Percentiles rank a stretch among this genome's conserved stretches.
phyloP scores from a whole-genome alignment of 2,888 invertebrate species.

The Meiosimyza platycephala region DNA sequence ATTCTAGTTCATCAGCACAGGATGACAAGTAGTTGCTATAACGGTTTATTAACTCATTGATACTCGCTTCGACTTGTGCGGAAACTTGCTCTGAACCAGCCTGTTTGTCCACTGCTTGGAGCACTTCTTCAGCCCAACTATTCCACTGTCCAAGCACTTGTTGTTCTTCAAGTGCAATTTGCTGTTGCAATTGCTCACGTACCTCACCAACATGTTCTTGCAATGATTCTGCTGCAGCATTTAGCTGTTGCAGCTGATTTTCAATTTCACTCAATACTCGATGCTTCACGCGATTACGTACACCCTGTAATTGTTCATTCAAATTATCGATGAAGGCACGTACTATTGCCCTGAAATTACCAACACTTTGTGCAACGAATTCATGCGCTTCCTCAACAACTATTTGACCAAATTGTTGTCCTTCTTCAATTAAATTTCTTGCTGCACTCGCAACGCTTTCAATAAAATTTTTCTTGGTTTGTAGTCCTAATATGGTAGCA shows the following conservation, averaged over 20 bases:
- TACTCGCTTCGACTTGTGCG: not conserved
- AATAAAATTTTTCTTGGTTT: not conserved
- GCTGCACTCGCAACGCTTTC: not conserved
- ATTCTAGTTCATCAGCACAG: slow-evolving; percentile 22
- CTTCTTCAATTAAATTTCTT: not conserved
- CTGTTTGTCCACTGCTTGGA: not conserved
- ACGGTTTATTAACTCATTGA: slow-evolving; percentile 24
- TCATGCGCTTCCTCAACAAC: not conserved
- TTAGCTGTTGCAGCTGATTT: not conserved
- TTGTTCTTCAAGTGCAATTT: not conserved
- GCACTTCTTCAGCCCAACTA: not conserved
- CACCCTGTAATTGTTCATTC: not conserved
- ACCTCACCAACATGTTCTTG: not conserved
- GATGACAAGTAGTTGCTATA: slow-evolving; percentile 21
- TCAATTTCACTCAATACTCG: slow-evolving; percentile 4
- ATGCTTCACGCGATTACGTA: slow-evolving; percentile 21
- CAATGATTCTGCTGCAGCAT: not conserved
- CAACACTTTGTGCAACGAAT: not conserved
- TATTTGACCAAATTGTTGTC: not conserved
- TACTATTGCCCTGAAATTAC: not conserved
- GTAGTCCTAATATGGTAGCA: not conserved
- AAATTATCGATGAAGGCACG: slow-evolving; percentile 14
- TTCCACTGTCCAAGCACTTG: slow-evolving; percentile 2
- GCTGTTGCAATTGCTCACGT: not conserved
- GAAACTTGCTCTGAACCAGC: not conserved